Evolutionary conservation across 1,140 invertebrate species (phyloP), one percentile per base, ranked within the genome.

Genomic region (Nephila pilipes): DNA sequence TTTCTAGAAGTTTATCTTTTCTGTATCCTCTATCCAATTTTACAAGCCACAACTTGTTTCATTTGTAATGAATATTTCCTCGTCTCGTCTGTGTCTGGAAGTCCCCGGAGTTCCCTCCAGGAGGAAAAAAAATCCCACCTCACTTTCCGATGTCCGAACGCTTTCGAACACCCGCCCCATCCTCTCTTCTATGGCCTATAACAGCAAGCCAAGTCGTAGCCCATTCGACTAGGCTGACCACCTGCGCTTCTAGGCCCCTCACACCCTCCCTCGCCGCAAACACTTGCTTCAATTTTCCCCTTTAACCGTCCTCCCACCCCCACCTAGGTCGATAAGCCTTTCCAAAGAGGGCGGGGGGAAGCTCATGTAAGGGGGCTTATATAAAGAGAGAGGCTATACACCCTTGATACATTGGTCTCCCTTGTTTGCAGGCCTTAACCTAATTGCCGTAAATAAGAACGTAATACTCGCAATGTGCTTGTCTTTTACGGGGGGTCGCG

Each of bases 371-470:
- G 87, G 75, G 85, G 57, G 69, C 85, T 87, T 87, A 79, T 87
- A 90, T 85, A 91, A 85, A 91, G 81, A 91, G 90, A 91, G 90
- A 60, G 80, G 57, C 89, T 90, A 90, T 90, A 90, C 75, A 90
- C 90, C 90, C 90, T 85, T 57, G 80, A 91, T 91, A 85, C 90
- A 91, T 91, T 55, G 75, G 90, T 69, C 25, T 58, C 91, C 85
- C 91, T 93, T 93, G 91, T 92, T 93, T 93, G 91, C 91, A 87
- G 91, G 91, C 91, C 91, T 93, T 93, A 93, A 80, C 91, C 91
- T 93, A 93, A 93, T 93, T 93, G 91, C 91, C 91, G 91, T 93
- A 93, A 93, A 93, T 93, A 93, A 93, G 91, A 93, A n/a, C 91
- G 91, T 93, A 93, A 93, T 93, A 93, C 91, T 93, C 91, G 91